Evolutionary conservation across 2,797 vertebrate species (phyloP), one percentile per base, ranked within the genome.

Genomic region (Euthynnus affinis): DNA sequence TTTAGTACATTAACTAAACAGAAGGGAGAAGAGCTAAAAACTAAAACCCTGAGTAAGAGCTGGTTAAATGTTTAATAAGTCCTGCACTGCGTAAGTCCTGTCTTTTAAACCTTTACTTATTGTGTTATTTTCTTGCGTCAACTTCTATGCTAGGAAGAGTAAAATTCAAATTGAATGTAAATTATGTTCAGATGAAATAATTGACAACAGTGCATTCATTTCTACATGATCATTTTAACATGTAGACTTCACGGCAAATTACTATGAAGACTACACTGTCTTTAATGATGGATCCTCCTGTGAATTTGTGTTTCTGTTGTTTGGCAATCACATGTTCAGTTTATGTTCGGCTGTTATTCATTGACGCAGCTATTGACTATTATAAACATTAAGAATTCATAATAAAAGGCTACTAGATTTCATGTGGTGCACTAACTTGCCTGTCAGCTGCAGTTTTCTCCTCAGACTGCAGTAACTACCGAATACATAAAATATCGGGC

Each of bases 51-150:
- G 55, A 74, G 59, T 37, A 62, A 42, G 40, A 75, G 34, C 32
- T 23, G 22, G 14, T 18, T 83, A 42, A 84, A 86, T 87, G 60
- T 76, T 91, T 85, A 15, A 88, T 81, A 64, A 29, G 61, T 64
- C 9, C 25, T 34, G 46, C 63, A 14, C 12, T 18, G 37, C 0
- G 44, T 9, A 76, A 63, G n/a, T 44, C 29, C n/a, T 73, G 40
- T 7, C 1, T 3, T 25, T 25, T n/a, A 46, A 46, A 13, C 63
- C 5, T 9, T 42, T 32, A 37, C 27, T 44, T 62, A 18, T 3
- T 9, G 14, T 2, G 0, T 18, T 3, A 23, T 27, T 62, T 64
- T n/a, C 22, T 44, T 13, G 20, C 9, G 0, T 40, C 10, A 52
- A 44, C 34, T 32, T 25, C 71, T 15, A 25, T 32, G n/a, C 3